Evolutionary conservation across 2,797 vertebrate genomes (phyloP).

Genomic region (Gephyroberyx darwinii): DNA sequence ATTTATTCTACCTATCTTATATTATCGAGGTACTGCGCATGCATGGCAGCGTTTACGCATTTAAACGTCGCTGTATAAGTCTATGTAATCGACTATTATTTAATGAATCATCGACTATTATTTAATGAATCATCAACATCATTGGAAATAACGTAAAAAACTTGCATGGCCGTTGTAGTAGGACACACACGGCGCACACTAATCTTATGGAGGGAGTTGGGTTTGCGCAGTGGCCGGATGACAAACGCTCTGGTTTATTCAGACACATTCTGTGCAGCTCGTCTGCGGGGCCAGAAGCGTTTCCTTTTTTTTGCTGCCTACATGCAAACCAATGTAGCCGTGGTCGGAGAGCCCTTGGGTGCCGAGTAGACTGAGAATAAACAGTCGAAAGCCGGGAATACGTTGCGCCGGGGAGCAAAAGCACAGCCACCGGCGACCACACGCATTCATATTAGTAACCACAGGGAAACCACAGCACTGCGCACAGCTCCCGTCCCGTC

Average conservation of each 20-base stretch:
- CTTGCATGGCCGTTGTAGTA: slow-evolving; percentile 7
- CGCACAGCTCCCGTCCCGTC: slow-evolving; percentile 42
- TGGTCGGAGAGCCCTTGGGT: slow-evolving; percentile 23
- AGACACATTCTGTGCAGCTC: not conserved
- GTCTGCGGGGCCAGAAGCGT: not conserved
- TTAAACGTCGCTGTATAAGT: not conserved
- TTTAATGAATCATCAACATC: not conserved
- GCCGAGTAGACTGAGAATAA: slow-evolving; percentile 42
- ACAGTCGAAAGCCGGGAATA: no score
- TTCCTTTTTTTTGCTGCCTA: not conserved
- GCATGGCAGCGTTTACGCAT: not conserved
- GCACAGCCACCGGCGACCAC: slow-evolving; percentile 63
- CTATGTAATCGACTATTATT: no score
- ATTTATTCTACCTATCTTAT: not conserved
- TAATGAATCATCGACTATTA: not conserved
- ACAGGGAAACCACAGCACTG: slow-evolving; percentile 57
- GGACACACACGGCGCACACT: slow-evolving; percentile 46
- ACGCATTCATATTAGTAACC: slow-evolving; percentile 65
- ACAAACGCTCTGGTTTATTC: not conserved
- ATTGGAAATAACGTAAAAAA: not conserved
- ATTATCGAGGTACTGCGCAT: not conserved
- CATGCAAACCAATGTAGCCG: slow-evolving; percentile 24
- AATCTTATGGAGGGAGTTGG: slow-evolving; percentile 9
- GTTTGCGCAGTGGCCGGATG: slow-evolving; percentile 57
- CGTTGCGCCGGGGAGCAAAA: slow-evolving; percentile 29